Evolutionary conservation across 2,113 vertebrate species (phyloP), one percentile per base, ranked within the genome.

Genomic region (Terrapene triunguis): DNA sequence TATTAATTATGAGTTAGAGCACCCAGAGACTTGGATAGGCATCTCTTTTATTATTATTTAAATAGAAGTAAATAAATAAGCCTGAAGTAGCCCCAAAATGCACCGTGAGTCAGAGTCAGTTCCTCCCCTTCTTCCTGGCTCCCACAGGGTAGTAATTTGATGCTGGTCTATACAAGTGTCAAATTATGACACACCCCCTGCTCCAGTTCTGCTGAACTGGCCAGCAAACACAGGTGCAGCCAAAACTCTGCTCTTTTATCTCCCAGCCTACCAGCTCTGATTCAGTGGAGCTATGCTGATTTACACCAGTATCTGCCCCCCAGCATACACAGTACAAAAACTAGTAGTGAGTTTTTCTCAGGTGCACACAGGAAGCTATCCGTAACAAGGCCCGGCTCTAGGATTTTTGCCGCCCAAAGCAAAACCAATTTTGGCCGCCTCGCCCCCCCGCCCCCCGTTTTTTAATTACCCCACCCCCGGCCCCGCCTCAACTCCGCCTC

Each of bases 1-100:
- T 74, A 94, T 78, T 32, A 38, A 65, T 72, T 88, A 95, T 80
- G 29, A 13, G 57, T 79, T 88, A 76, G 1, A n/a, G 53, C 86
- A 89, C 94, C 65, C 92, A 57, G 74, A 69, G 81, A 51, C 84
- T 50, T 53, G 51, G 88, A 35, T 87, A 83, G 19, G 65, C 65
- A 38, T 10, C 19, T 38, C 65, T 48, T 47, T 80, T 90, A 84
- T 24, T 84, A 59, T 89, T 59, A 50, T 74, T 92, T 92, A 83
- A 96, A 83, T 80, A 1, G 81, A n/a, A 89, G 79, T 1, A 57
- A 42, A 50, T 35, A 48, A 76, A 29, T 90, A 82, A 29, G 6
- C 38, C 87, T 90, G 92, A 59, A 94, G 76, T 81, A 85, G 69
- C 35, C 59, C 87, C 88, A 25, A 50, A 25, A 50, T 89, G 74